Conservation (phyloP, 2,113 vertebrate genomes). For the Malurus melanocephalus region DNA sequence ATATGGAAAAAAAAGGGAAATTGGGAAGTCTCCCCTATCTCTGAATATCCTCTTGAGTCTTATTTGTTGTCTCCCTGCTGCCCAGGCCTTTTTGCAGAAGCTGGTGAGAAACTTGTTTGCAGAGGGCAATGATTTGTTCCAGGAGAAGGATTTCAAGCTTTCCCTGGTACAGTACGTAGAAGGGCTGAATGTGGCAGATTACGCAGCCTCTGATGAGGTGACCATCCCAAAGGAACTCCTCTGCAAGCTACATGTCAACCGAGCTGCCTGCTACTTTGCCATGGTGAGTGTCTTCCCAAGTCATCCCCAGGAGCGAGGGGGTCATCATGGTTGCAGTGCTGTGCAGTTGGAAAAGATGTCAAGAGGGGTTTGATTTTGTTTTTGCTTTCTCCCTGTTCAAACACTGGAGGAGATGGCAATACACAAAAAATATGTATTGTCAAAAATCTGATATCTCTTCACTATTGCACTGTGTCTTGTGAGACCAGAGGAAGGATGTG, state of each 20-base stretch:
- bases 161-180: conserved; percentile 85
- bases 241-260: conserved; percentile 88
- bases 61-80: not conserved
- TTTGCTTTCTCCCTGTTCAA: not conserved
- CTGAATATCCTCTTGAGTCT: not conserved
- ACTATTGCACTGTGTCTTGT: not conserved
- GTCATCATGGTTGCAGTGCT: not conserved
- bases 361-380: not conserved
- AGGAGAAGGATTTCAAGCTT: conserved; percentile 77
- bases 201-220: conserved; percentile 80
- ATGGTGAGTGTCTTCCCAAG: conserved; percentile 77
- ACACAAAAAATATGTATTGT: not conserved
- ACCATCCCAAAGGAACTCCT: conserved; percentile 78
- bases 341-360: not conserved
- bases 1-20: not conserved
- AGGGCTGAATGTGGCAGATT: conserved; percentile 83
- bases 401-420: not conserved
- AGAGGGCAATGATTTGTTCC: conserved; percentile 87
- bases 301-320: not conserved
- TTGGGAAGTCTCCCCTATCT: not conserved
- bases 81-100: conserved; percentile 84
- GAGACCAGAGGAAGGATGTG: not conserved
- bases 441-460: not conserved
- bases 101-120: conserved; percentile 88
- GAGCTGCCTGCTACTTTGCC: conserved; percentile 85